Percentiles rank a stretch among this genome's conserved stretches.
These are phyloP conservation scores for Lasioglossum calceatum DNA, from an alignment of 2,888 invertebrate species.

Conservation along the genomic window DNA sequence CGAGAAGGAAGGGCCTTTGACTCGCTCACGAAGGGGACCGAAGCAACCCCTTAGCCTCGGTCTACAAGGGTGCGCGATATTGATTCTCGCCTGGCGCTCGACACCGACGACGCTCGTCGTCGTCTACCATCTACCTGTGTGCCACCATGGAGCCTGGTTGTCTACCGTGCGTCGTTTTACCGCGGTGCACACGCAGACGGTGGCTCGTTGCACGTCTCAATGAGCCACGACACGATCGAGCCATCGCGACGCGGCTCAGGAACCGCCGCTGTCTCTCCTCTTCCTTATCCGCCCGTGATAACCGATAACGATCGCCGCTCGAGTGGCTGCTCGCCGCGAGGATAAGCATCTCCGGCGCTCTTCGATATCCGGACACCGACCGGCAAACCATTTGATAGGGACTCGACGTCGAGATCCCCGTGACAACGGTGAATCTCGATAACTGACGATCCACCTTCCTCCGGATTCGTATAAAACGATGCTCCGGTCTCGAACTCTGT, in stretches of 20 bases:
- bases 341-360: constrained; percentile 55
- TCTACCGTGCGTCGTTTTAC: constrained; percentile 56
- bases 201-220: constrained; percentile 71
- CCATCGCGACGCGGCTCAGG: not conserved
- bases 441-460: constrained; percentile 27
- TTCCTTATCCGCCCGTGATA: constrained; percentile 30
- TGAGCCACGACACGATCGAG: constrained; percentile 71
- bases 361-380: constrained; percentile 36
- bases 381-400: constrained; percentile 32
- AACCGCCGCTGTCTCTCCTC: constrained; percentile 12
- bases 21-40: constrained; percentile 69
- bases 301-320: constrained; percentile 66
- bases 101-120: constrained; percentile 38
- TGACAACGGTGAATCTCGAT: constrained; percentile 44
- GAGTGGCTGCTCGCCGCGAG: constrained; percentile 42
- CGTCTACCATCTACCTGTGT: constrained; percentile 1
- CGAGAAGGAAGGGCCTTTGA: constrained; percentile 69
- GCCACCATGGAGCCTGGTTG: constrained; percentile 44
- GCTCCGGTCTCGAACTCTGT: not conserved
- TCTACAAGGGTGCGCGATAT: constrained; percentile 76
- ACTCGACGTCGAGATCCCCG: constrained; percentile 11
- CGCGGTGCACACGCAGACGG: constrained; percentile 34
- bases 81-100: constrained; percentile 74
- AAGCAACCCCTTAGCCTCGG: constrained; percentile 68
- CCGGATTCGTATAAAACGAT: not conserved